A percentile compares a stretch with the other conserved stretches of the same genome.
These are phyloP conservation scores for Eptesicus fuscus DNA, from an alignment of 2,113 vertebrate genomes.

Conservation along the genomic window DNA sequence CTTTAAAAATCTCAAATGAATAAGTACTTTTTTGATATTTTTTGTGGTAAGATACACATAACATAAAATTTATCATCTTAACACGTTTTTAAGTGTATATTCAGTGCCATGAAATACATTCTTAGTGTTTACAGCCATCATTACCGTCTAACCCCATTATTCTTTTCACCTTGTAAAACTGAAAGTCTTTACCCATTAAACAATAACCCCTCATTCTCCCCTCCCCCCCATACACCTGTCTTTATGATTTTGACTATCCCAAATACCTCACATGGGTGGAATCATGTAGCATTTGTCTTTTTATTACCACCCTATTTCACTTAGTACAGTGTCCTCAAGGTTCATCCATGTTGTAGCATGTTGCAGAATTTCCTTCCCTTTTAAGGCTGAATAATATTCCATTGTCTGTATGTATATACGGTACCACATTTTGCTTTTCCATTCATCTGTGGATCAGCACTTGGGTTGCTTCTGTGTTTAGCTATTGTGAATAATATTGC, in stretches of 20 bases:
- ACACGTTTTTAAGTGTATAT: not conserved
- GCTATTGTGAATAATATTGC: not conserved
- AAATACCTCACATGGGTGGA: not conserved
- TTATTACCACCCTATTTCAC: not conserved
- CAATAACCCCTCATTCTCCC: not conserved
- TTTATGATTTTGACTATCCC: not conserved
- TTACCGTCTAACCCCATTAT: not conserved
- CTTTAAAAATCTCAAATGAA: constrained; percentile 1
- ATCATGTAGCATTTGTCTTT: not conserved
- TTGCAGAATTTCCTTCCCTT: not conserved
- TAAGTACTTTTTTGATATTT: not conserved
- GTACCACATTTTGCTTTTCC: not conserved
- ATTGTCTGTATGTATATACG: not conserved
- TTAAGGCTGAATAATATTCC: not conserved
- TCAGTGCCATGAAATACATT: not conserved
- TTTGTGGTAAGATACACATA: not conserved
- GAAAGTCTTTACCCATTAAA: not conserved
- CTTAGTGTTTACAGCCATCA: not conserved
- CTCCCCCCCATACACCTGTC: not conserved
- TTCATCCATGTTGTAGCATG: not conserved
- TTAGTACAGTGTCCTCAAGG: not conserved
- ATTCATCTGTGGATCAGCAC: not conserved
- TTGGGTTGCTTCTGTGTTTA: not conserved
- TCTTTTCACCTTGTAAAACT: not conserved
- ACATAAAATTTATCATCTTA: not conserved